Conservation (phyloP, 64 coral and sea anemone species). For the Stichodactyla mertensii region DNA sequence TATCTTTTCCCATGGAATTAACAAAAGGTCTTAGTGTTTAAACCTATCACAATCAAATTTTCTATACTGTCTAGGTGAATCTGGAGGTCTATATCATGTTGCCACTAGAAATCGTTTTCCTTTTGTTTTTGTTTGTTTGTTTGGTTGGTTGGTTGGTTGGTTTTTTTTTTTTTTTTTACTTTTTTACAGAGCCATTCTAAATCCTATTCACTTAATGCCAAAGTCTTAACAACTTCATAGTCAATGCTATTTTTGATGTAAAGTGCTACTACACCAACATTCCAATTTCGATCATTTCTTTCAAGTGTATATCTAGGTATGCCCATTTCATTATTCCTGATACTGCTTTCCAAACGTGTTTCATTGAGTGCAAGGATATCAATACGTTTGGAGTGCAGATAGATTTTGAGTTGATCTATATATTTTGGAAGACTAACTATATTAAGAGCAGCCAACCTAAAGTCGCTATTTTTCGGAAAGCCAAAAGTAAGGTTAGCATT, state of each 20-base stretch:
- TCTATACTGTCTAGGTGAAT: constrained; percentile 24
- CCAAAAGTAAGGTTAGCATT: background rate
- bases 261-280: background rate
- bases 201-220: too few relatives aligned
- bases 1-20: constrained; percentile 12
- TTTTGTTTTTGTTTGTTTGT: too few relatives aligned
- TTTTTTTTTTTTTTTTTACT: background rate
- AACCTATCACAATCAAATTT: constrained; percentile 29
- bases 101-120: background rate
- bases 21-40: constrained; percentile 7
- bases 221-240: background rate
- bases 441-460: constrained; percentile 32
- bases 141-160: too few relatives aligned
- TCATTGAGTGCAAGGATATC: background rate
- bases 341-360: too few relatives aligned
- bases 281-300: background rate
- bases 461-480: constrained; percentile 1
- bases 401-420: constrained; percentile 27
- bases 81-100: too few relatives aligned
- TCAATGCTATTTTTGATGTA: background rate
- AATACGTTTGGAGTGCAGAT: background rate
- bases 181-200: too few relatives aligned
- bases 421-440: constrained; percentile 7
- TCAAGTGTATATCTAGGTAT: constrained; percentile 15
- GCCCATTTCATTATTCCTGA: constrained; percentile 5